Evolutionary conservation across 2,113 vertebrate species (phyloP), one percentile per base, ranked within the genome.

Genomic region (Ptychochromis oligacanthus): DNA sequence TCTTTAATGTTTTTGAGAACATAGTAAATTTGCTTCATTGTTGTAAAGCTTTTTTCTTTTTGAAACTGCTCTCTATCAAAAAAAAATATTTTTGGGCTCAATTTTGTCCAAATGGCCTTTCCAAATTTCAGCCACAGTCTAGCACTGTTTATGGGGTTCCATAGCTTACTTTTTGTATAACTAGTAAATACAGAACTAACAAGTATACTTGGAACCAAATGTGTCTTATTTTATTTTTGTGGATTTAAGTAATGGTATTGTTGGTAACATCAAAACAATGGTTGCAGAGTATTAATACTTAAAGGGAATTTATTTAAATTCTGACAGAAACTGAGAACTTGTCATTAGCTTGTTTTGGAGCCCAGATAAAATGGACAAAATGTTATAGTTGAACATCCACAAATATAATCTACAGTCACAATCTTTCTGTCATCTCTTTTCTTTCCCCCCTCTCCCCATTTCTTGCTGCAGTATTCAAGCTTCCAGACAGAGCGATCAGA

Each of bases 401-500:
- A 43, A 7, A 36, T 36, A 36, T 36, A 36, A 65, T 43, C n/a
- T 15, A n/a, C 38, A 43, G n/a, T 65, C 20, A 8, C 28, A 65
- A 0, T 65, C 38, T 43, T 24, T 67, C n/a, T 4, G 15, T 43
- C 62, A 43, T 36, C 13, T 49, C 26, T 52, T 12, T 22, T 52
- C 34, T n/a, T n/a, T 5, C 72, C n/a, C 22, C 22, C 6, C 34
- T 40, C 2, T 15, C 31, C 90, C 80, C 93, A 8, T 60, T 20
- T 65, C 43, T 43, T 60, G 3, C 54, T 52, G 43, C 94, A 99
- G 98, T 99, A 97, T 92, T 94, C 97, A 8, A 97, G 97, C 87
- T 99, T 99, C 93, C 97, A 97, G 90, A 95, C 96, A 0, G 98
- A 99, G 88, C 96, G 97, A 36, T 98, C 98, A 0, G 98, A 99